Evolutionary conservation across 2,888 invertebrate species (phyloP), one percentile per base, ranked within the genome.

Genomic region (Apodemia duryi): DNA sequence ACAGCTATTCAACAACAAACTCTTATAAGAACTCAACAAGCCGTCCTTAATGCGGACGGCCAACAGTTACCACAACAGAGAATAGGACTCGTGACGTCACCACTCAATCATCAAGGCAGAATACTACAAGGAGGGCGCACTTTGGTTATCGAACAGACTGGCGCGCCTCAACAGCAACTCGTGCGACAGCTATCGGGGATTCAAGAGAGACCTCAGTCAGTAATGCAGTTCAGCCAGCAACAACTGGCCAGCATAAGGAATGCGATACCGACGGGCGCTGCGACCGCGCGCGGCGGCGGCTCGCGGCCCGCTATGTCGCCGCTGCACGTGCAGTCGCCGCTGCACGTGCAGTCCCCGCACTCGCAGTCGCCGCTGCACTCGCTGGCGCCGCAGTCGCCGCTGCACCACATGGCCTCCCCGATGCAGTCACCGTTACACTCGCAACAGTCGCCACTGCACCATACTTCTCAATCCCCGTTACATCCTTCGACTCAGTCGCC

Each of bases 391-490:
- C 77, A 75, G 60, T 80, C 80, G 35, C 80, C 80, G 1, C 65
- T 79, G 10, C 80, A 80, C 66, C 78, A 71, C 67, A 76, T 71
- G 63, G 81, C 85, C 2, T 85, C 86, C 1, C 86, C 86, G 57
- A 85, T 86, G 82, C 88, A 86, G 69, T 88, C 88, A 7, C 88
- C 88, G 13, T 72, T 88, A 69, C 88, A 88, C 67, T 84, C 88
- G n/a, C 88, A 88, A 65, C 88, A 88, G 66, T 87, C 87, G 2
- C 81, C 87, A 0, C 68, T 86, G 49, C 87, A 88, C 68, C 84
- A 87, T 68, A 81, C 85, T 32, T 76, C 86, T 13, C 88, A 88
- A 66, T 87, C 88, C 1, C 88, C 88, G 11, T 69, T 84, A 61
- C 88, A 89, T 70, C 77, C 81, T n/a, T 79, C 85, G 52, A 84